phyloP scores from a whole-genome alignment of 2,888 invertebrate genomes.

The Miltochrista miniata region DNA sequence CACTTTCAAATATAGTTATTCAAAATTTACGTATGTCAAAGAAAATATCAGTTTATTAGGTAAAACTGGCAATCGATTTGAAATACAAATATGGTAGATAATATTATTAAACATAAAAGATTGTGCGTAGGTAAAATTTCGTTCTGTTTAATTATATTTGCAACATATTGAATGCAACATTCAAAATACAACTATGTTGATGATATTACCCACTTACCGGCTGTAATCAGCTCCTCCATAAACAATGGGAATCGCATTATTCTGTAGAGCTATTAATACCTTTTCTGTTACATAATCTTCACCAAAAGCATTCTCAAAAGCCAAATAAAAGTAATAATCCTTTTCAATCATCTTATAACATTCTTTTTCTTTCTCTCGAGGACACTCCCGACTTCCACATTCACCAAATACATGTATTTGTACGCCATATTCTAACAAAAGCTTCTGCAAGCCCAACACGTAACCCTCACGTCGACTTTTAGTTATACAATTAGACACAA shows the following conservation, averaged over 20 bases:
- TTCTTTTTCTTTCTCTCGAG: conserved; percentile 31
- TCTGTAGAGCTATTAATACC: conserved; percentile 50
- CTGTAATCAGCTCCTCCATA: conserved; percentile 81
- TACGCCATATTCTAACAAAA: conserved; percentile 23
- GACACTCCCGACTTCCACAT: conserved; percentile 35
- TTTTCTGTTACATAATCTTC: conserved; percentile 65
- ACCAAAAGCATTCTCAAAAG: conserved; percentile 63
- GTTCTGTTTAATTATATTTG: too few relatives aligned
- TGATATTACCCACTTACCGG: conserved; percentile 35
- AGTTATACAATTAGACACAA: conserved; percentile 41
- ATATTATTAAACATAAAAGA: too few relatives aligned
- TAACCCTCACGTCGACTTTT: conserved; percentile 27
- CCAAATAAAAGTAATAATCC: conserved; percentile 58
- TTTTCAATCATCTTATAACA: conserved; percentile 47
- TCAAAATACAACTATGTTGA: not conserved
- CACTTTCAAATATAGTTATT: too few relatives aligned
- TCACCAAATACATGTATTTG: conserved; percentile 37
- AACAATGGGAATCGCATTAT: too few relatives aligned
- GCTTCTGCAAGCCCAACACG: conserved; percentile 16
- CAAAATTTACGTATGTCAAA: too few relatives aligned
- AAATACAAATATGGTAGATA: too few relatives aligned
- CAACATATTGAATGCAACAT: too few relatives aligned
- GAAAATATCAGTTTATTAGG: too few relatives aligned
- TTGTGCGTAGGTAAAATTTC: too few relatives aligned
- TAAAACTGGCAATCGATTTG: too few relatives aligned